These are phyloP conservation scores for Oryzias melastigma DNA, from an alignment of 2,113 vertebrate genomes.

Conservation along the genomic window DNA sequence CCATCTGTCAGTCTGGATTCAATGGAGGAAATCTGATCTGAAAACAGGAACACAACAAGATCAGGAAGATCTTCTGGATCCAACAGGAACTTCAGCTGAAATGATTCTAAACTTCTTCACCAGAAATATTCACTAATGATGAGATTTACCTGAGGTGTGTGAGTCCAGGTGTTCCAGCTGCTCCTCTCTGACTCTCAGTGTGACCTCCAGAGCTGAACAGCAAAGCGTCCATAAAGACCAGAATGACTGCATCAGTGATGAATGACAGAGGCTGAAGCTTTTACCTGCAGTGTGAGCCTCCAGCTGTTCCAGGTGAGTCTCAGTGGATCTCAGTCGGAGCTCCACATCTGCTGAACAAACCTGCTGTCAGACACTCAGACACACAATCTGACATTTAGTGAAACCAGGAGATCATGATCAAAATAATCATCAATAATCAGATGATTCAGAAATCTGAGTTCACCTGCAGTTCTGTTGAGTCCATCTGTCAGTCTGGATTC, in stretches of 20 bases:
- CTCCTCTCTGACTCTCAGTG: conserved; percentile 13
- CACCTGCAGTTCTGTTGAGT: conserved; percentile 8
- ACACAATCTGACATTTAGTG: too few relatives aligned
- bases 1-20: neutral
- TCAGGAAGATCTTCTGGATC: neutral
- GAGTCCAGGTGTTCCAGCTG: conserved; percentile 24
- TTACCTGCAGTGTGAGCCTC: conserved; percentile 8
- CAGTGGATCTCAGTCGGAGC: conserved; percentile 11
- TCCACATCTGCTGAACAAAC: conserved; percentile 20
- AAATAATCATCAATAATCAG: too few relatives aligned
- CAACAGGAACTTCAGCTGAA: neutral
- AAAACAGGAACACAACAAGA: neutral
- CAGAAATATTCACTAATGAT: neutral
- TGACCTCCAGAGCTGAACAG: conserved; percentile 19
- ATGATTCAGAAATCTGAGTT: neutral
- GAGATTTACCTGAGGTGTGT: neutral
- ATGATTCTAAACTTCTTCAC: neutral
- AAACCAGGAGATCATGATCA: too few relatives aligned
- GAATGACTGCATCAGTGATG: neutral
- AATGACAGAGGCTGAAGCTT: neutral
- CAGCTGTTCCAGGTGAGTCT: conserved; percentile 10
- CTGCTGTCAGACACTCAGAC: neutral
- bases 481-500: conserved; percentile 1
- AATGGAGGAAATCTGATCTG: neutral
- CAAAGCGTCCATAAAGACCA: neutral